Percentiles rank a stretch among this genome's conserved stretches.
Conservation (phyloP, 2,888 invertebrate genomes). For the Lysandra bellargus region DNA sequence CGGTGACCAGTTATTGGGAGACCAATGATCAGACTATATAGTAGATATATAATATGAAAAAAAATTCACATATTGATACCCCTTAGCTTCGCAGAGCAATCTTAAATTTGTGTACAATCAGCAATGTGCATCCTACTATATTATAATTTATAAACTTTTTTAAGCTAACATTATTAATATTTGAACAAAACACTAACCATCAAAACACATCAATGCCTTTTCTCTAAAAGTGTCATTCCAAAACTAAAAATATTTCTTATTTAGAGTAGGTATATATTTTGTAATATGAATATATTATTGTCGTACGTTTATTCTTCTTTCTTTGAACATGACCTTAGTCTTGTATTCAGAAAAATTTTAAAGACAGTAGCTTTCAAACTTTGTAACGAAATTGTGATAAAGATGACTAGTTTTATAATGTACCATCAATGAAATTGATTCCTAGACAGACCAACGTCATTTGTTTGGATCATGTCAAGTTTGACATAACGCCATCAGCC, state of each 20-base stretch:
- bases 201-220: not conserved
- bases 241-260: not conserved
- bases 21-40: too few relatives aligned
- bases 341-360: not conserved
- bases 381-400: not conserved
- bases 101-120: too few relatives aligned
- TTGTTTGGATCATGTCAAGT: too few relatives aligned
- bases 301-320: conserved; percentile 8
- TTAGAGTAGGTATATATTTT: not conserved
- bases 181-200: not conserved
- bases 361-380: not conserved
- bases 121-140: not conserved
- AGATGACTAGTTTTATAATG: not conserved
- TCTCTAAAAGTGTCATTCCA: conserved; percentile 22
- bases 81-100: too few relatives aligned
- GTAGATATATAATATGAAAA: too few relatives aligned
- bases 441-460: too few relatives aligned
- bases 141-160: not conserved
- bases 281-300: conserved; percentile 23
- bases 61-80: too few relatives aligned
- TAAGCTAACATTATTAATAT: not conserved
- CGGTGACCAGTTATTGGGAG: too few relatives aligned
- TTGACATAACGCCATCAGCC: too few relatives aligned
- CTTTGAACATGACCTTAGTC: not conserved
- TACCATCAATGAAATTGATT: too few relatives aligned